Percentiles rank a stretch among this genome's conserved stretches.
Evolutionary conservation across 2,888 invertebrate genomes (phyloP).

Genomic region (Pelosia muscerda): DNA sequence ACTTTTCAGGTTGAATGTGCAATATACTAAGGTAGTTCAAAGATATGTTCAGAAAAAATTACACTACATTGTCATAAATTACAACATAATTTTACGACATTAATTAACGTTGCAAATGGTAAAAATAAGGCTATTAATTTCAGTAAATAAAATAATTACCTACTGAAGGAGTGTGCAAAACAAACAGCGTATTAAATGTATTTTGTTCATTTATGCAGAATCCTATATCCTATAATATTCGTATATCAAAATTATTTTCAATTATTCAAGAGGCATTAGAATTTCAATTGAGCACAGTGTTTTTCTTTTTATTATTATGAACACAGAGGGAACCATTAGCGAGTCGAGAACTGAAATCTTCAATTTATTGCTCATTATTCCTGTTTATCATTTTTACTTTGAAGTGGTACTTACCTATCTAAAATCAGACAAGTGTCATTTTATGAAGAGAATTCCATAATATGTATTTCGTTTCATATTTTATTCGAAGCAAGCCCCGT

Average conservation of each 20-base stretch:
- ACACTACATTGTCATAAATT: constrained; percentile 22
- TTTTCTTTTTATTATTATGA: constrained; percentile 55
- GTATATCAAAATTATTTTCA: constrained; percentile 58
- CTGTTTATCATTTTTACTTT: constrained; percentile 46
- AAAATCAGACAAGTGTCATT: constrained; percentile 9
- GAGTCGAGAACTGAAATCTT: constrained; percentile 52
- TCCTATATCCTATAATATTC: constrained; percentile 56
- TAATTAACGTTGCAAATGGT: constrained; percentile 23
- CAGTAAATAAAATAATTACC: constrained; percentile 32
- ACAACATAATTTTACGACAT: constrained; percentile 30
- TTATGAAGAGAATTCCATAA: constrained; percentile 1
- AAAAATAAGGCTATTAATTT: constrained; percentile 35
- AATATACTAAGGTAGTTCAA: constrained; percentile 24
- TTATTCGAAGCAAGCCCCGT: background rate
- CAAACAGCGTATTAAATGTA: constrained; percentile 52
- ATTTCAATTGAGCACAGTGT: constrained; percentile 60
- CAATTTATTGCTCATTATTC: constrained; percentile 57
- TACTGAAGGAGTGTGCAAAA: constrained; percentile 51
- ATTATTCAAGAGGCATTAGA: constrained; percentile 67
- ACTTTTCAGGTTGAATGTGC: constrained; percentile 36
- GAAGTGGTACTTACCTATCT: constrained; percentile 33
- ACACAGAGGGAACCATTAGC: constrained; percentile 55
- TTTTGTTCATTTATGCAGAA: constrained; percentile 46
- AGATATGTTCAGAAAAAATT: constrained; percentile 4
- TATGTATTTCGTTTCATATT: background rate